Conservation (phyloP, 2,113 vertebrate species). For the Carollia perspicillata region DNA sequence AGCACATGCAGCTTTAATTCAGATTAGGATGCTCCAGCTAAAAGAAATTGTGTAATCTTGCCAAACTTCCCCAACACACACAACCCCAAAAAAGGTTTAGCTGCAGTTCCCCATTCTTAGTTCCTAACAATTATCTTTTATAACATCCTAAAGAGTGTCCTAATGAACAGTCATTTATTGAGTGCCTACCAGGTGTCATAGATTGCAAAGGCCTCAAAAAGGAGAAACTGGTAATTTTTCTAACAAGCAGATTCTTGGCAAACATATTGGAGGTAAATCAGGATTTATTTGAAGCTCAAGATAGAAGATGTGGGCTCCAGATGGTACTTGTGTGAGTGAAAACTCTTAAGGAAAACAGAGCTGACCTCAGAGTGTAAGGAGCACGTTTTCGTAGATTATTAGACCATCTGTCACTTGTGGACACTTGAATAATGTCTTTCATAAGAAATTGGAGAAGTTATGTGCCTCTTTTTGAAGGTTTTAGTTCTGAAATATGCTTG, state of each 20-base stretch:
- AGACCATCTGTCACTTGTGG: constrained; percentile 59
- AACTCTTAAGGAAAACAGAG: constrained; percentile 45
- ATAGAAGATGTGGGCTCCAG: constrained; percentile 69
- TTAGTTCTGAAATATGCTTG: neutral
- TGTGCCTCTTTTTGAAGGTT: constrained; percentile 39
- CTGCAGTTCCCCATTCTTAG: neutral
- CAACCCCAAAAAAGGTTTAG: neutral
- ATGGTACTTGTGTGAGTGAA: constrained; percentile 57
- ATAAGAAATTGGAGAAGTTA: constrained; percentile 38
- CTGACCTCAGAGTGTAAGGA: constrained; percentile 61
- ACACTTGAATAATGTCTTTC: constrained; percentile 59
- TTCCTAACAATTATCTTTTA: neutral
- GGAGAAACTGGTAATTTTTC: constrained; percentile 19
- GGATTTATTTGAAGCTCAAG: constrained; percentile 63
- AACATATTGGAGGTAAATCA: constrained; percentile 64
- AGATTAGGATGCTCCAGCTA: neutral
- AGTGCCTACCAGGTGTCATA: neutral
- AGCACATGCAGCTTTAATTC: neutral
- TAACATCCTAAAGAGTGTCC: neutral
- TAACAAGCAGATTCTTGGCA: constrained; percentile 57
- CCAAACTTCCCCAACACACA: neutral
- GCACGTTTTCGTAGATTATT: constrained; percentile 58
- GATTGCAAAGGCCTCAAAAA: neutral
- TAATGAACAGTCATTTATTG: neutral
- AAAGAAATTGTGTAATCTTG: neutral